Base-by-base conservation (phyloP, 2,113 vertebrate species). In the Pipa parva region DNA sequence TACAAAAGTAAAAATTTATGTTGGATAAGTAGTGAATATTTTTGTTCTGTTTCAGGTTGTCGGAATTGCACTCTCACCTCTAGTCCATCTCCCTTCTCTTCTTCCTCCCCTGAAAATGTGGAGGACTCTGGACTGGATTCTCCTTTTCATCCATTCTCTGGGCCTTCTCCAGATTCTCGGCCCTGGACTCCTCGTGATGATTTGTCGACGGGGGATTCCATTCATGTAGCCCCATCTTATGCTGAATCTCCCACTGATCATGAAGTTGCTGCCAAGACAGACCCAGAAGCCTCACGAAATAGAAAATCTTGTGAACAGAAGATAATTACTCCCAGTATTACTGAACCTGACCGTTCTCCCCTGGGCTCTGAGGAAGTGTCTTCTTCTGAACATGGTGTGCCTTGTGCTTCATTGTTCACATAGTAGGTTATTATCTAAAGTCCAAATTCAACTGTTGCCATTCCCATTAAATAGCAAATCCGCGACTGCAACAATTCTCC, bases 121-220 rank as follows among this genome's bases (percentile, higher is more conserved):
- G 95, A 95, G 63, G 94, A 96, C 78, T 97, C 93, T 0, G 94
- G 94, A 5, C 72, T 97, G 77, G 95, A 98, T 79, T 97, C 95
- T 0, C 95, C 95, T 0, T 95, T 89, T 5, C 92, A 91, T 78
- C 91, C 86, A 2, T 81, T 91, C 1, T 83, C 88, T 0, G 93
- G 88, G 0, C 92, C 91, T 13, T 97, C 90, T 13, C 93, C 94
- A 0, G 94, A 97, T 45, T 89, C 92, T 0, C 75, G 78, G 3
- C 88, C 89, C 3, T 95, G 94, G 93, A 91, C 89, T 0, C 90
- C 89, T 0, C 90, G 89, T 85, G 73, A 63, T 71, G 77, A 60
- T 7, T 79, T 82, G 0, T 81, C 73, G 2, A 71, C n/a, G 29
- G 27, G n/a, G 25, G 59, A 39, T 28, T 1, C 65, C 63, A 7